phyloP scores from a whole-genome alignment of 2,888 invertebrate genomes.

The Andrena fulva region DNA sequence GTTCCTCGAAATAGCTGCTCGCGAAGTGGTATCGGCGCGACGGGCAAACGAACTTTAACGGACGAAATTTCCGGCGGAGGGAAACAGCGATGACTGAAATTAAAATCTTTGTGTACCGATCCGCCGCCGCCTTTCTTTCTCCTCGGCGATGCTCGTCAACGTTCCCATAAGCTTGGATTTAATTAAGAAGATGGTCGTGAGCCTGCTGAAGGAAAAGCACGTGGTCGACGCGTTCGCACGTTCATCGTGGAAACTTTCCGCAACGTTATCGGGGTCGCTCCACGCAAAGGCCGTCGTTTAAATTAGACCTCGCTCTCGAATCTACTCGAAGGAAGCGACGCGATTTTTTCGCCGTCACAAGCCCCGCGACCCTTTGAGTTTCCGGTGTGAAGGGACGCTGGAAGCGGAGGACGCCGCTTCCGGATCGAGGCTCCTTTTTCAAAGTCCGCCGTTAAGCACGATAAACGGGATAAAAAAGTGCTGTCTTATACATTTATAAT shows the following conservation, averaged over 20 bases:
- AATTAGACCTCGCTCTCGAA: conserved; percentile 25
- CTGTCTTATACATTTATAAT: conserved; percentile 70
- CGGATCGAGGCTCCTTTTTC: conserved; percentile 43
- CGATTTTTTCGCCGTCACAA: conserved; percentile 32
- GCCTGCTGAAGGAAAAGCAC: neutral
- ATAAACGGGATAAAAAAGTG: conserved; percentile 67
- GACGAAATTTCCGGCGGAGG: neutral
- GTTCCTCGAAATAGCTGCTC: neutral
- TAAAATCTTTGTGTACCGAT: neutral
- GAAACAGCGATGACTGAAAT: neutral
- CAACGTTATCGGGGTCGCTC: conserved; percentile 6
- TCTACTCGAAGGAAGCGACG: conserved; percentile 27
- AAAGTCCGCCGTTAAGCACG: conserved; percentile 48
- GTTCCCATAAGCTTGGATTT: neutral
- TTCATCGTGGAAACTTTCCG: neutral
- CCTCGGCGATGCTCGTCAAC: neutral
- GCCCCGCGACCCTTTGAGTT: conserved; percentile 23
- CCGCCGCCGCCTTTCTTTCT: neutral
- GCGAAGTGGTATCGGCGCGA: neutral
- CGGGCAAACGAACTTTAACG: neutral
- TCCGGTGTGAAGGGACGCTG: conserved; percentile 1
- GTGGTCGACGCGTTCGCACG: neutral
- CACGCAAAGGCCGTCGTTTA: neutral
- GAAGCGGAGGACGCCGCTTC: neutral
- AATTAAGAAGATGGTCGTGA: neutral